Evolutionary conservation across 1,140 invertebrate species (phyloP).

Genomic region (Lithobius niger): DNA sequence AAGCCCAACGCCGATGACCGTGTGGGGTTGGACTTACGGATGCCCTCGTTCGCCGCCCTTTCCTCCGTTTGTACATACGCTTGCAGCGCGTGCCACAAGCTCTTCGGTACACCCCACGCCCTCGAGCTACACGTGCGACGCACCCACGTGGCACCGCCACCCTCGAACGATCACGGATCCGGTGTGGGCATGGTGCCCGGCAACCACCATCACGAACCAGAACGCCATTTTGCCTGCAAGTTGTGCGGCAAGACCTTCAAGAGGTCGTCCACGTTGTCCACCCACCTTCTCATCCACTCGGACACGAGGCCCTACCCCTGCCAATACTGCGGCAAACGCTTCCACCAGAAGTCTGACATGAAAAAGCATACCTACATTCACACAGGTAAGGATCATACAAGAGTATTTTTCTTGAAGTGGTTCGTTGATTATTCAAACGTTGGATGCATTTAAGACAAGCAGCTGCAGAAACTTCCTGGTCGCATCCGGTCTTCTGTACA

Average conservation of each 20-base stretch:
- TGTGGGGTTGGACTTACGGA: not conserved
- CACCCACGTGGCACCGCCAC: slow-evolving; percentile 89
- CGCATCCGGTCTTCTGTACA: no score
- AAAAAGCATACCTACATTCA: slow-evolving; percentile 99
- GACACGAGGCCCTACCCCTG: slow-evolving; percentile 93
- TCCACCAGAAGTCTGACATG: slow-evolving; percentile 99
- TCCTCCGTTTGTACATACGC: slow-evolving; percentile 77
- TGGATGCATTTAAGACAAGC: no score
- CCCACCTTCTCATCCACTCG: slow-evolving; percentile 94
- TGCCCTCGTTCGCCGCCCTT: slow-evolving; percentile 5
- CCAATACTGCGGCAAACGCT: slow-evolving; percentile 92
- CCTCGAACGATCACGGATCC: slow-evolving; percentile 58
- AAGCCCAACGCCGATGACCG: not conserved
- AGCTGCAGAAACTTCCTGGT: no score
- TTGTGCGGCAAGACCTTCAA: slow-evolving; percentile 98
- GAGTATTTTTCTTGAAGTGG: no score
- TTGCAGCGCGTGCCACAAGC: slow-evolving; percentile 94
- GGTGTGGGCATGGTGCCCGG: slow-evolving; percentile 50
- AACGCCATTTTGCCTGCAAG: slow-evolving; percentile 89
- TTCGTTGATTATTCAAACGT: no score
- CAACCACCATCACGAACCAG: slow-evolving; percentile 64
- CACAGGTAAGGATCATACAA: slow-evolving; percentile 93
- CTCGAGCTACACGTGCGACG: slow-evolving; percentile 78
- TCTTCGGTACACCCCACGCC: slow-evolving; percentile 91
- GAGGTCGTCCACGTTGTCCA: slow-evolving; percentile 90